Evolutionary conservation across 2,113 vertebrate species (phyloP).

Genomic region (Cynopterus brachyotis): DNA sequence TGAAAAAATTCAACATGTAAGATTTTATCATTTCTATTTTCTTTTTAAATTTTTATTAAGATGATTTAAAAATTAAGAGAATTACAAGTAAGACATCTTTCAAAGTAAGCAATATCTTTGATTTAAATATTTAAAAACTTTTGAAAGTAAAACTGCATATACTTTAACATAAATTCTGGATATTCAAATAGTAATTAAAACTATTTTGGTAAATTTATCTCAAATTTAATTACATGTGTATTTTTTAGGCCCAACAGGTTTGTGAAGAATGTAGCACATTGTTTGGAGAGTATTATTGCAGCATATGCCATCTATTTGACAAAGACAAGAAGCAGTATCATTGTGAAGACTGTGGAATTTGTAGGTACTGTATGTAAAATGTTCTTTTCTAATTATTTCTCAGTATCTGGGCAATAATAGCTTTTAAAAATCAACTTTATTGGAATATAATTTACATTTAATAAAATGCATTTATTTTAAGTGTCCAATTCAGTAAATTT

Average conservation of each 20-base stretch:
- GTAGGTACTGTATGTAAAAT: conserved; percentile 88
- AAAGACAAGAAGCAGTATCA: conserved; percentile 97
- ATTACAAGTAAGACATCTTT: conserved; percentile 25
- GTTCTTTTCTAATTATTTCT: not conserved
- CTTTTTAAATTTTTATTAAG: not conserved
- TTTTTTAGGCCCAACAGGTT: conserved; percentile 88
- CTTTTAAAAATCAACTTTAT: conserved; percentile 23
- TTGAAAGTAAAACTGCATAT: not conserved
- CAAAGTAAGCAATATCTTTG: not conserved
- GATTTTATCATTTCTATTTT: conserved; percentile 17
- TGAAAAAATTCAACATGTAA: conserved; percentile 89
- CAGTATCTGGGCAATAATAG: not conserved
- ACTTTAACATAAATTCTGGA: conserved; percentile 14
- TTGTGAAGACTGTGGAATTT: conserved; percentile 94
- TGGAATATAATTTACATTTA: not conserved
- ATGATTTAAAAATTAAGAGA: conserved; percentile 1
- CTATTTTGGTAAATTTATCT: conserved; percentile 18
- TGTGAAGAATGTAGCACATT: conserved; percentile 89
- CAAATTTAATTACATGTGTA: conserved; percentile 30
- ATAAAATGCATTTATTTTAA: conserved; percentile 6
- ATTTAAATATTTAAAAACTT: conserved; percentile 42
- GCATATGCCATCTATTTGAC: conserved; percentile 95
- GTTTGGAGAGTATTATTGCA: conserved; percentile 97
- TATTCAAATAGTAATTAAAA: conserved; percentile 39
- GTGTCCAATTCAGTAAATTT: not conserved